Evolutionary conservation across 2,113 vertebrate genomes (phyloP).

Genomic region (Mesocricetus auratus): DNA sequence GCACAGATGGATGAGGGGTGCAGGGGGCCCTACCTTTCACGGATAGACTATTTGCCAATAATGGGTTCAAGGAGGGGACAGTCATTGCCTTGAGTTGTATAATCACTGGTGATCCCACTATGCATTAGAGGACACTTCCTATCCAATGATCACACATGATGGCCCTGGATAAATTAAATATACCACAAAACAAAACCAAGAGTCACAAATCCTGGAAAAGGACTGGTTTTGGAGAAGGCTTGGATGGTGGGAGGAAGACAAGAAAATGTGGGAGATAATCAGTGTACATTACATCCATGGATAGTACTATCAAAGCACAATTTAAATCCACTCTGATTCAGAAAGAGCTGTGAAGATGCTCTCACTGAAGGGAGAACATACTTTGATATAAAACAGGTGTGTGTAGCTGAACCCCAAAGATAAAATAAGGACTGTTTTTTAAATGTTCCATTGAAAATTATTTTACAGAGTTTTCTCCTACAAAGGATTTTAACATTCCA

Average conservation of each 20-base stretch:
- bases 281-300: too few species aligned
- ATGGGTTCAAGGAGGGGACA: not conserved
- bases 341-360: conserved; percentile 22
- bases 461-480: conserved; percentile 49
- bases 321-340: not conserved
- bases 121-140: not conserved
- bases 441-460: conserved; percentile 26
- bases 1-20: not conserved
- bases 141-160: not conserved
- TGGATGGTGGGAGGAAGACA: not conserved
- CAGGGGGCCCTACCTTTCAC: not conserved
- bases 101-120: too few species aligned
- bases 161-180: not conserved
- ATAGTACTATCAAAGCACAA: not conserved
- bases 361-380: conserved; percentile 9
- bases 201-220: not conserved
- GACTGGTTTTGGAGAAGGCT: not conserved
- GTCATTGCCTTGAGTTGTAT: not conserved
- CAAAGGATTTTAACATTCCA: conserved; percentile 43
- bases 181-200: not conserved
- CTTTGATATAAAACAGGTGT: conserved; percentile 33
- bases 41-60: not conserved
- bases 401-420: not conserved
- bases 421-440: conserved; percentile 46
- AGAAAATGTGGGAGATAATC: too few species aligned